Percentiles rank a stretch among this genome's conserved stretches.
phyloP scores from a whole-genome alignment of 2,888 invertebrate species.

The Spatulosminthurus flaviceps region DNA sequence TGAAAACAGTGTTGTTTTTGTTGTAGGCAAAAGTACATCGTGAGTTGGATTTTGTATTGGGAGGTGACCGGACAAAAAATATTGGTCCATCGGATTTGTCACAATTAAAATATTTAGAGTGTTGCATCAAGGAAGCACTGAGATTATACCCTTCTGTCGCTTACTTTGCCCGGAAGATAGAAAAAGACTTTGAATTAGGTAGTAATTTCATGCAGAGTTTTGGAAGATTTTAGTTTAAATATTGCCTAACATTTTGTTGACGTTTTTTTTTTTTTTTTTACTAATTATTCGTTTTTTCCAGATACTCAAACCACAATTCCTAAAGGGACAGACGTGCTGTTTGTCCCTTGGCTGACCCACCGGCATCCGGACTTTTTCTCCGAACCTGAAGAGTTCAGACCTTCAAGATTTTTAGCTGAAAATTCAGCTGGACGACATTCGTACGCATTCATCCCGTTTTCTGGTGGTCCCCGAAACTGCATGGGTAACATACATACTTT shows the following conservation, averaged over 20 bases:
- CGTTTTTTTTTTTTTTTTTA: too few species aligned
- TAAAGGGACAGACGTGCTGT: background rate
- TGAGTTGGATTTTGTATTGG: slow-evolving; percentile 68
- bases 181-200: slow-evolving; percentile 64
- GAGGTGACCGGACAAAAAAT: slow-evolving; percentile 65
- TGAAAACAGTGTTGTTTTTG: background rate
- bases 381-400: slow-evolving; percentile 24
- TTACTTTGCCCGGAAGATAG: slow-evolving; percentile 65
- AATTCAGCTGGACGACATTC: slow-evolving; percentile 25
- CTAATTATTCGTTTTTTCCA: background rate
- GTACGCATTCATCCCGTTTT: slow-evolving; percentile 39
- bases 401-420: slow-evolving; percentile 25
- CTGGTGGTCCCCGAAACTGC: slow-evolving; percentile 43
- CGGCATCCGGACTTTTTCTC: slow-evolving; percentile 32
- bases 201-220: background rate
- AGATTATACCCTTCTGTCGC: slow-evolving; percentile 67
- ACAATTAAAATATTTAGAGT: slow-evolving; percentile 66
- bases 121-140: slow-evolving; percentile 67
- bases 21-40: slow-evolving; percentile 66
- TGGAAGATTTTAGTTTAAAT: too few species aligned
- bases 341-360: slow-evolving; percentile 22
- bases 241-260: background rate
- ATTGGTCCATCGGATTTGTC: slow-evolving; percentile 67
- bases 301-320: slow-evolving; percentile 26
- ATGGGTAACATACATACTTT: slow-evolving; percentile 23